Evolutionary conservation across 35 echinoderm and acorn worm species (phyloP), one percentile per base, ranked within the genome.

Genomic region (Ptychodera flava): DNA sequence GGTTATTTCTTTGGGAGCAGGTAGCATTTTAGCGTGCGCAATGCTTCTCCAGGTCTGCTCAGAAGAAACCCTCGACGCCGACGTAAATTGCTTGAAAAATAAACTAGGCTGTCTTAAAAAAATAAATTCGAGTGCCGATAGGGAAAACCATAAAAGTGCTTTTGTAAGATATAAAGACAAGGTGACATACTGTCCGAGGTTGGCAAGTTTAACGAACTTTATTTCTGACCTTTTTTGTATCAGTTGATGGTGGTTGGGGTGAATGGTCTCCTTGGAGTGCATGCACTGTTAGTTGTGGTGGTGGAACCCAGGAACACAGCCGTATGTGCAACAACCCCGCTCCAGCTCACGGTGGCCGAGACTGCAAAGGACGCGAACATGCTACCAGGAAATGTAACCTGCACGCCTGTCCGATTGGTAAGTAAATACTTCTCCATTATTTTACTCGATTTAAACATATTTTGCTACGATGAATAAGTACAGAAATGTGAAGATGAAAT

Each of bases 191-290:
- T n/a, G n/a, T n/a, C n/a, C n/a, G n/a, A n/a, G n/a, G n/a, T n/a
- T n/a, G n/a, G n/a, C n/a, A n/a, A n/a, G n/a, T n/a, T n/a, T n/a
- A n/a, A n/a, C n/a, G n/a, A n/a, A n/a, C n/a, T n/a, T n/a, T n/a
- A n/a, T n/a, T n/a, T n/a, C n/a, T n/a, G n/a, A n/a, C 22, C 6
- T 64, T 80, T 37, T 14, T 86, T 64, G 52, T 88, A 82, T 16
- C 77, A 97, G 95, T 97, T 38, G 89, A 97, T 83, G 95, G 95
- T n/a, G 64, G 78, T 29, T 97, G 92, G 92, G 92, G 95, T n/a
- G 83, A 86, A 36, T 97, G 87, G 45, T 97, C 95, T 33, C 80
- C 85, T 35, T 97, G 92, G 90, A 87, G 89, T 0, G 86, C 84
- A 37, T 97, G 95, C 81, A 93, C 95, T 32, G 91, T 91, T 35